Conservation (phyloP, 2,113 vertebrate species). For the Python bivittatus region DNA sequence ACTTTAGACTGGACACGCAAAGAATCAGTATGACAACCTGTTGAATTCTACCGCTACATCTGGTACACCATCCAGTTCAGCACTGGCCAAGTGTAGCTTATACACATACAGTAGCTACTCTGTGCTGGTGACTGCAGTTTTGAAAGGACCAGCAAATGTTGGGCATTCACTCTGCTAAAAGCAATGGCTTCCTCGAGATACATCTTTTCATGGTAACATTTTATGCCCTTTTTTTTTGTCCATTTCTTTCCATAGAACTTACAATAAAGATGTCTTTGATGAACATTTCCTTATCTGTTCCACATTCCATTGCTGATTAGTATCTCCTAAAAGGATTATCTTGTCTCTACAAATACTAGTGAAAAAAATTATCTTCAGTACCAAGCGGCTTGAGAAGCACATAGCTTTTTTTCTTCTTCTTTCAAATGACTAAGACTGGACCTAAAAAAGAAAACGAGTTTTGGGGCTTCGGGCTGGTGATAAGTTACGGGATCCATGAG, state of each 20-base stretch:
- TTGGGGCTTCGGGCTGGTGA: not conserved
- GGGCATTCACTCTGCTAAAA: not conserved
- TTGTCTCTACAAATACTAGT: not conserved
- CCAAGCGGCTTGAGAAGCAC: not conserved
- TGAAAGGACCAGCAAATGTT: not conserved
- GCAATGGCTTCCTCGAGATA: not conserved
- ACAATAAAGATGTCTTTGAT: not conserved
- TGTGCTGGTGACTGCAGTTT: not conserved
- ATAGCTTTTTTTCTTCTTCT: no score
- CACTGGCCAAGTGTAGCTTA: no score
- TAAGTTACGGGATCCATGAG: not conserved
- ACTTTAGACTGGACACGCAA: not conserved
- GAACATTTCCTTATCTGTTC: not conserved
- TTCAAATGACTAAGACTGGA: not conserved
- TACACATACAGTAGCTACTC: not conserved
- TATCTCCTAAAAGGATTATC: not conserved
- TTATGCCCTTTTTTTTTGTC: not conserved
- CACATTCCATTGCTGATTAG: constrained; percentile 13
- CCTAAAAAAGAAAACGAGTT: no score
- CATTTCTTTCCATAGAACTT: not conserved
- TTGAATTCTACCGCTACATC: not conserved
- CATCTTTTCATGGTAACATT: not conserved
- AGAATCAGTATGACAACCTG: not conserved
- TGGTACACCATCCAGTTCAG: no score
- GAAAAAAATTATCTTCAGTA: not conserved